phyloP scores from a whole-genome alignment of 2,888 invertebrate genomes.

The Drosophila emarginata region DNA sequence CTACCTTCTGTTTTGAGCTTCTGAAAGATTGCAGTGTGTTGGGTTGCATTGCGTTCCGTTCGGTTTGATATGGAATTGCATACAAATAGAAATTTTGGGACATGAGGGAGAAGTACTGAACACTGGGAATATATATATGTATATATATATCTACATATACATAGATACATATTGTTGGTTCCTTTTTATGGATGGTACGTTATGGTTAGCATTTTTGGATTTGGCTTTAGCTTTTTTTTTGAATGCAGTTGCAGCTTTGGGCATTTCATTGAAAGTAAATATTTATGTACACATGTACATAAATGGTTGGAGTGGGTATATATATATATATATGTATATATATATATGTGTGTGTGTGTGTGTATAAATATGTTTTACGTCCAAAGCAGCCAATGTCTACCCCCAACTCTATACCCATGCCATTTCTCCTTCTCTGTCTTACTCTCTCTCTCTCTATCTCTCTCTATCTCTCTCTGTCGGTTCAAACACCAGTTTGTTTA shows the following conservation, averaged over 20 bases:
- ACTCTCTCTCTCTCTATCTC: no score
- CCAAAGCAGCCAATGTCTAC: conserved; percentile 24
- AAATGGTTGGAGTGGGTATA: conserved; percentile 15
- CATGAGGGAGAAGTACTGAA: background rate
- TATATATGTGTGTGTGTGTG: conserved; percentile 17
- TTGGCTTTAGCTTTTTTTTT: conserved; percentile 43
- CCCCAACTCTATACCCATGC: background rate
- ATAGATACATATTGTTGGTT: background rate
- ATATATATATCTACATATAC: no score
- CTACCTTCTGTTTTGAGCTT: conserved; percentile 6
- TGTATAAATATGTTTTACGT: conserved; percentile 18
- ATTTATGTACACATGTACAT: conserved; percentile 40
- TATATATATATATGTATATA: conserved; percentile 16
- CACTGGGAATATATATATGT: no score
- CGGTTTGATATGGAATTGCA: conserved; percentile 19
- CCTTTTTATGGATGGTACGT: background rate
- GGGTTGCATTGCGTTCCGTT: no score
- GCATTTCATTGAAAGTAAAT: conserved; percentile 64
- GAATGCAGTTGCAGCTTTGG: conserved; percentile 48
- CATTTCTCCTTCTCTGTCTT: background rate
- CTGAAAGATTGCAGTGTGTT: conserved; percentile 3
- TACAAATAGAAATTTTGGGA: conserved; percentile 31
- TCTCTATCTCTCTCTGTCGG: background rate
- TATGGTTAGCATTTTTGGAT: conserved; percentile 34
- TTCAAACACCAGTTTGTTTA: conserved; percentile 13